Conservation (phyloP, 1,140 invertebrate species). For the Diabrotica undecimpunctata region DNA sequence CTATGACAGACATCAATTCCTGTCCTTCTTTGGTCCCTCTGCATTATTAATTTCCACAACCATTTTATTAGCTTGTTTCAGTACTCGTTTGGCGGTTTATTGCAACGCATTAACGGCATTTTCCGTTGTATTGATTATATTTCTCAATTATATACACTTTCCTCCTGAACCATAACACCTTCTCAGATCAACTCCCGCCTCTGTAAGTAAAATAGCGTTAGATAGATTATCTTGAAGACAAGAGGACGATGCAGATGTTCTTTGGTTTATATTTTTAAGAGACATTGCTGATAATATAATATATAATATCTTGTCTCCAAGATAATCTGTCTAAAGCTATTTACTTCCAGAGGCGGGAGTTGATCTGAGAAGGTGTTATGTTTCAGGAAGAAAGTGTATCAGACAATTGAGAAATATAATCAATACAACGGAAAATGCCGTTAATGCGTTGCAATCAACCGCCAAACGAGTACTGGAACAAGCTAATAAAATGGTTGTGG, state of each 20-base stretch:
- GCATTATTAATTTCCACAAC: constrained; percentile 13
- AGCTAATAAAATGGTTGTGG: constrained; percentile 35
- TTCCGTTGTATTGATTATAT: constrained; percentile 33
- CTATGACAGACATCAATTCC: neutral
- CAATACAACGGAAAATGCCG: constrained; percentile 34
- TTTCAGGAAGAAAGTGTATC: constrained; percentile 44
- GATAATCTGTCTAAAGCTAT: constrained; percentile 42
- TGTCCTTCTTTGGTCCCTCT: neutral
- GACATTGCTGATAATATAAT: neutral
- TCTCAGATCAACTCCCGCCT: constrained; percentile 45
- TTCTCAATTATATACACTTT: constrained; percentile 46
- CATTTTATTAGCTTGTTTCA: constrained; percentile 41
- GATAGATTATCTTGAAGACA: constrained; percentile 33
- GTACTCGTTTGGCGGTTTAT: constrained; percentile 33
- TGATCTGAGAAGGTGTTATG: constrained; percentile 42
- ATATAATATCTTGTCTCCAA: constrained; percentile 16
- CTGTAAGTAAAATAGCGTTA: constrained; percentile 43
- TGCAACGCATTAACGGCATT: constrained; percentile 37
- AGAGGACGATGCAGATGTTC: neutral
- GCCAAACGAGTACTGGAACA: constrained; percentile 38
- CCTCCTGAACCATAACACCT: constrained; percentile 39
- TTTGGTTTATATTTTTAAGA: neutral
- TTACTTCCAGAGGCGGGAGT: constrained; percentile 45
- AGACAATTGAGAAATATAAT: constrained; percentile 39
- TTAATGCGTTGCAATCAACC: constrained; percentile 35